Evolutionary conservation across 2,888 invertebrate species (phyloP).

Genomic region (Acrocyrtus sp.): DNA sequence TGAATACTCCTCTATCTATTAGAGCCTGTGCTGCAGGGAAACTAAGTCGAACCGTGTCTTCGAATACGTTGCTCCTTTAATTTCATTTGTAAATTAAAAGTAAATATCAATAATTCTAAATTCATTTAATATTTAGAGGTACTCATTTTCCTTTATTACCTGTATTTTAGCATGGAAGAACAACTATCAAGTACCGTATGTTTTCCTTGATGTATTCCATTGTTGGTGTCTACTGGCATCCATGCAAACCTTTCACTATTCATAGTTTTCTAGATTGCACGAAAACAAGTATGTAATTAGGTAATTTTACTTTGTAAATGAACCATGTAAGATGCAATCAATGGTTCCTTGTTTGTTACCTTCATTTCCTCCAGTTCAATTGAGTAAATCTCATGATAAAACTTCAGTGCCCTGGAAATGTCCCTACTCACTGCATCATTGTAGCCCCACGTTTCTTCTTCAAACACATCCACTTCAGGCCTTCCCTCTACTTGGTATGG

Average conservation of each 20-base stretch:
- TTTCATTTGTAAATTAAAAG: neutral
- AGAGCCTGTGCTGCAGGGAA: conserved; percentile 68
- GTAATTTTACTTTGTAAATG: neutral
- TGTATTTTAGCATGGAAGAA: conserved; percentile 37
- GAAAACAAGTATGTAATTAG: too few relatives aligned
- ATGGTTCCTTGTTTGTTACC: too few relatives aligned
- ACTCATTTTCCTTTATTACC: conserved; percentile 26
- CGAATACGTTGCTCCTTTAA: conserved; percentile 50
- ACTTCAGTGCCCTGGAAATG: conserved; percentile 30
- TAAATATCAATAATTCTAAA: neutral
- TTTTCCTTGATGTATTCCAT: conserved; percentile 41
- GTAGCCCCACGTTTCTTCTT: conserved; percentile 49
- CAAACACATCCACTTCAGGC: conserved; percentile 29
- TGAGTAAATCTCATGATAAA: conserved; percentile 47
- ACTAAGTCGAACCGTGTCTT: conserved; percentile 45
- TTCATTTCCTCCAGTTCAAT: conserved; percentile 39
- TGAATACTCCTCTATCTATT: conserved; percentile 71
- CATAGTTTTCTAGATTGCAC: conserved; percentile 29
- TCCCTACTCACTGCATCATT: conserved; percentile 39
- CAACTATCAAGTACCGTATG: conserved; percentile 17
- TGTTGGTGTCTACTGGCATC: conserved; percentile 47
- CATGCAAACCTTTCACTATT: conserved; percentile 44
- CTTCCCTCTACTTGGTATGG: conserved; percentile 47
- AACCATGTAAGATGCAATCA: too few relatives aligned
- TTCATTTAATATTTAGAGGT: too few relatives aligned